These are phyloP conservation scores for Isurus oxyrinchus DNA, from an alignment of 2,113 vertebrate genomes.

Conservation along the genomic window DNA sequence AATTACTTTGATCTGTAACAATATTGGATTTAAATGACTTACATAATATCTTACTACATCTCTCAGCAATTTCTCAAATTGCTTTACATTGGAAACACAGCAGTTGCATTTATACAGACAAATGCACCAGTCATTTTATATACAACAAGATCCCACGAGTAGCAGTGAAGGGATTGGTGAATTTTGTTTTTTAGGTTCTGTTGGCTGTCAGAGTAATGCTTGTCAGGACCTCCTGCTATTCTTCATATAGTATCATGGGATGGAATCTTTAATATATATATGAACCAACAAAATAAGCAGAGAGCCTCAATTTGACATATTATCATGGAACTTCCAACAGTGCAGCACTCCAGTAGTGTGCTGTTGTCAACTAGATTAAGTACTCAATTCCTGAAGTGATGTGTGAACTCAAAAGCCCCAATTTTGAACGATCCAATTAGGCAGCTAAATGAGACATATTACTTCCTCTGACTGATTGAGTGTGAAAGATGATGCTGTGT, in stretches of 20 bases:
- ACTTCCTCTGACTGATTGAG: neutral
- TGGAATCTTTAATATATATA: neutral
- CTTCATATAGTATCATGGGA: neutral
- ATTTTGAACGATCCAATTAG: neutral
- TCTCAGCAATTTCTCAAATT: neutral
- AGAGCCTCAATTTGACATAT: neutral
- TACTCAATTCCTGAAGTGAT: neutral
- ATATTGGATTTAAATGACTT: neutral
- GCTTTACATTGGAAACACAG: neutral
- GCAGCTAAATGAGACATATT: neutral
- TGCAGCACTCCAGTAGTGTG: neutral
- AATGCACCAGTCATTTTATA: neutral
- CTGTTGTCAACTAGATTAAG: neutral
- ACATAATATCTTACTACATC: neutral
- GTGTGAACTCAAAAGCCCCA: neutral
- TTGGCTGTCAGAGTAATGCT: neutral
- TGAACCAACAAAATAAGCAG: neutral
- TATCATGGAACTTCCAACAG: neutral
- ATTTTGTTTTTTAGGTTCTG: neutral
- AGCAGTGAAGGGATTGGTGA: neutral
- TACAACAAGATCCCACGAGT: neutral
- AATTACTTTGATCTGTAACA: neutral
- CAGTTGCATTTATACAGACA: no score
- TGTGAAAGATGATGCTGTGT: neutral
- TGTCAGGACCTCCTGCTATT: neutral